These are phyloP conservation scores for Nixonia krombeini DNA, from an alignment of 1,140 invertebrate genomes.

Conservation along the genomic window DNA sequence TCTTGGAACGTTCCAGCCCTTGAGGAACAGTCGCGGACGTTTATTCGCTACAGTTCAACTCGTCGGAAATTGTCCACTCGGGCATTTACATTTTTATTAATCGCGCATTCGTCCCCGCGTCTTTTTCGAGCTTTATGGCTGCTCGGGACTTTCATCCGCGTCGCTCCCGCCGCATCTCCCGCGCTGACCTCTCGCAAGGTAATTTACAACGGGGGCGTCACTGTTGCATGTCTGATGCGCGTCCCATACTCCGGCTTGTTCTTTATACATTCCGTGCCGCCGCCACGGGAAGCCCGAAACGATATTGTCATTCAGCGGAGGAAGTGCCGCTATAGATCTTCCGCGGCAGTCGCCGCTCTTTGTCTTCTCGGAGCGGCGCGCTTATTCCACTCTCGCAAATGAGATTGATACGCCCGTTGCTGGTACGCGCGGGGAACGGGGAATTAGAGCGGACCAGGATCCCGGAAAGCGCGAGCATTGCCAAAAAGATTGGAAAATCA, in stretches of 20 bases:
- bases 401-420: not conserved
- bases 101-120: not conserved
- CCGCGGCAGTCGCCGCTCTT: slow-evolving; percentile 4
- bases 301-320: slow-evolving; percentile 14
- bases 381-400: not conserved
- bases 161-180: slow-evolving; percentile 22
- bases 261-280: slow-evolving; percentile 14
- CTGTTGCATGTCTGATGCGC: slow-evolving; percentile 50
- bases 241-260: slow-evolving; percentile 14
- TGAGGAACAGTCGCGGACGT: too few relatives aligned
- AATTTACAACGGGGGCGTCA: slow-evolving; percentile 57
- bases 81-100: not conserved
- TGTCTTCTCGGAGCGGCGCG: not conserved
- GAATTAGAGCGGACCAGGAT: not conserved
- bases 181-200: slow-evolving; percentile 38
- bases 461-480: too few relatives aligned
- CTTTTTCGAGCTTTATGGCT: not conserved
- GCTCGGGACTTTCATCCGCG: not conserved
- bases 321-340: slow-evolving; percentile 5
- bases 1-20: too few relatives aligned
- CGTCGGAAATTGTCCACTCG: too few relatives aligned
- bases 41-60: too few relatives aligned
- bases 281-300: slow-evolving; percentile 14
- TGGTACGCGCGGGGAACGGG: not conserved
- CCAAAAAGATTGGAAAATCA: too few relatives aligned